These are phyloP conservation scores for Amaurobius ferox DNA, from an alignment of 2,888 invertebrate genomes.

Conservation along the genomic window DNA sequence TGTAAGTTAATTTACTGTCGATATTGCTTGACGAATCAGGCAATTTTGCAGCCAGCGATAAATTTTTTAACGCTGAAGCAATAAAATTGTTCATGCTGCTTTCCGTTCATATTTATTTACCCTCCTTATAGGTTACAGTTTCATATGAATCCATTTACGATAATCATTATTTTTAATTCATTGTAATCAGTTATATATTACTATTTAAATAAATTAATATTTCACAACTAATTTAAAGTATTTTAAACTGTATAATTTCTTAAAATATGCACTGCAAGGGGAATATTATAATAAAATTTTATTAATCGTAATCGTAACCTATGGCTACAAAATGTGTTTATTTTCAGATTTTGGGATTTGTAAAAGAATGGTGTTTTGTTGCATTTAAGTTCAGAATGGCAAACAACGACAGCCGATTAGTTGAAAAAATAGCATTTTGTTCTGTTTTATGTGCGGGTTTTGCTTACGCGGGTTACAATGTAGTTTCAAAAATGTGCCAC, in stretches of 20 bases:
- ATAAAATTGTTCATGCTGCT: conserved; percentile 55
- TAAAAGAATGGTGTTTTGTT: background rate
- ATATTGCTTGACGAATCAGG: conserved; percentile 23
- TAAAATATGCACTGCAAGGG: background rate
- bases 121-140: background rate
- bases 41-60: conserved; percentile 39
- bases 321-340: conserved; percentile 57
- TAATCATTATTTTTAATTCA: too few species aligned
- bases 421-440: conserved; percentile 78
- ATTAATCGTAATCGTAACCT: conserved; percentile 58
- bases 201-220: too few species aligned
- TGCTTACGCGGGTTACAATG: conserved; percentile 79
- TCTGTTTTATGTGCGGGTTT: conserved; percentile 80
- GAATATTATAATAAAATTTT: background rate
- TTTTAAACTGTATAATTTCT: too few species aligned
- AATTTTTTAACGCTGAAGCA: conserved; percentile 61
- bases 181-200: too few species aligned
- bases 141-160: background rate
- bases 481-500: conserved; percentile 75
- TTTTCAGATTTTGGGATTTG: conserved; percentile 7
- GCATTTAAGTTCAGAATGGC: background rate
- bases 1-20: conserved; percentile 32
- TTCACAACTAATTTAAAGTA: too few species aligned
- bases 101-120: background rate
- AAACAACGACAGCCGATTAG: background rate